Conservation (phyloP, 1,140 invertebrate species). For the Nilaparvata lugens region DNA sequence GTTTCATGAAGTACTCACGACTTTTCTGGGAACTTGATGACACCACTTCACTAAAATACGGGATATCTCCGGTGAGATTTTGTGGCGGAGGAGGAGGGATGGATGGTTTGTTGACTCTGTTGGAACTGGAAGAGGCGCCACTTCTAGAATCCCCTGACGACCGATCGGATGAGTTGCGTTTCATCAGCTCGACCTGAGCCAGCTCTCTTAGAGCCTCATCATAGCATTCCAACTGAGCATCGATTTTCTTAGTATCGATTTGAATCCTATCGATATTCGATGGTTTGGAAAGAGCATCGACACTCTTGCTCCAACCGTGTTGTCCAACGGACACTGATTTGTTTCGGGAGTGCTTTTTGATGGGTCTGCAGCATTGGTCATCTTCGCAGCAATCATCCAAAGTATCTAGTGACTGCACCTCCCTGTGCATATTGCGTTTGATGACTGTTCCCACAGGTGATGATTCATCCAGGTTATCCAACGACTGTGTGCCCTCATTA, state of each 20-base stretch:
- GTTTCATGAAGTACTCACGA: background rate
- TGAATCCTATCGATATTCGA: conserved; percentile 3
- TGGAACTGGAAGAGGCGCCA: no score
- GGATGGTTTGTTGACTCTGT: no score
- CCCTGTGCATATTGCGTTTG: conserved; percentile 19
- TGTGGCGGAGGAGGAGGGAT: no score
- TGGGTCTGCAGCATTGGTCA: conserved; percentile 1
- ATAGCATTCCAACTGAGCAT: conserved; percentile 28
- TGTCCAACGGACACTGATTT: conserved; percentile 21
- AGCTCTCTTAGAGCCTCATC: conserved; percentile 29
- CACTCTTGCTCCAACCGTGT: conserved; percentile 21
- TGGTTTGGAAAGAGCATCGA: conserved; percentile 16
- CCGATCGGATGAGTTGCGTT: conserved; percentile 1
- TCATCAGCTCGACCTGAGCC: conserved; percentile 18
- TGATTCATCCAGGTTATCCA: conserved; percentile 11
- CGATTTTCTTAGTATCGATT: conserved; percentile 24
- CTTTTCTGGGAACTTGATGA: no score
- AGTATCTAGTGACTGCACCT: conserved; percentile 26
- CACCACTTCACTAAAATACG: no score
- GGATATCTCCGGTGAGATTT: no score
- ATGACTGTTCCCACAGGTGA: conserved; percentile 15
- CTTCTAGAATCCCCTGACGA: background rate
- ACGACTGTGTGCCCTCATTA: background rate
- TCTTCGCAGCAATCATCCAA: conserved; percentile 20
- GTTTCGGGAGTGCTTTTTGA: conserved; percentile 20